A percentile compares a stretch with the other conserved stretches of the same genome.
Conservation (phyloP, 1,140 invertebrate species). For the Drosophila auraria region DNA sequence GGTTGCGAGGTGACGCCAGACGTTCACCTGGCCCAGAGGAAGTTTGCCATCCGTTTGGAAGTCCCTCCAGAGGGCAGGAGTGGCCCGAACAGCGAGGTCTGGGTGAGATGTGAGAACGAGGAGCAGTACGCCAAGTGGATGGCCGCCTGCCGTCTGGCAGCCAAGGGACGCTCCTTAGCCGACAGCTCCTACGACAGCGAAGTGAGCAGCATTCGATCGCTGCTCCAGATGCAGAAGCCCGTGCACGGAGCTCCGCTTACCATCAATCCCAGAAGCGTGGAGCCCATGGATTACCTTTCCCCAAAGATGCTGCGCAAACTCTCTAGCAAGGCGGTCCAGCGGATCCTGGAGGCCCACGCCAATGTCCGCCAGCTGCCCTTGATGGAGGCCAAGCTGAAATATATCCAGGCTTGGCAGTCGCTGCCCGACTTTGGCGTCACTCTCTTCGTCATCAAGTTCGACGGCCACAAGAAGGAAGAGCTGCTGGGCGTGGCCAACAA, state of each 20-base stretch:
- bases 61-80: slow-evolving; percentile 95
- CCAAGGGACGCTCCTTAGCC: slow-evolving; percentile 96
- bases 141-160: slow-evolving; percentile 97
- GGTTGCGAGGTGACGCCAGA: slow-evolving; percentile 99
- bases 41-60: slow-evolving; percentile 98
- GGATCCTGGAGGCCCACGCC: slow-evolving; percentile 98
- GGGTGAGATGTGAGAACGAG: slow-evolving; percentile 97
- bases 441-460: slow-evolving; percentile 98
- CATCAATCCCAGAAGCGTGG: slow-evolving; percentile 91
- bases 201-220: slow-evolving; percentile 94
- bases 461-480: slow-evolving; percentile 95
- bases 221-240: slow-evolving; percentile 96
- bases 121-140: slow-evolving; percentile 99
- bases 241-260: slow-evolving; percentile 88
- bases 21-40: slow-evolving; percentile 95
- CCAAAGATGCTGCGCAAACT: slow-evolving; percentile 93
- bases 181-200: slow-evolving; percentile 97
- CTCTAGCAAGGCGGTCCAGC: slow-evolving; percentile 91
- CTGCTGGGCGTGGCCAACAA: slow-evolving; percentile 97
- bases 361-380: slow-evolving; percentile 97
- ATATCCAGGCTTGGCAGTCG: slow-evolving; percentile 99
- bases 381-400: slow-evolving; percentile 98
- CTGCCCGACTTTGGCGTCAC: slow-evolving; percentile 98
- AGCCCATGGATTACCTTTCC: slow-evolving; percentile 96
- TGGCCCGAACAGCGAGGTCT: slow-evolving; percentile 91